Evolutionary conservation across 1,140 invertebrate species (phyloP).

Genomic region (Ips nitidus): DNA sequence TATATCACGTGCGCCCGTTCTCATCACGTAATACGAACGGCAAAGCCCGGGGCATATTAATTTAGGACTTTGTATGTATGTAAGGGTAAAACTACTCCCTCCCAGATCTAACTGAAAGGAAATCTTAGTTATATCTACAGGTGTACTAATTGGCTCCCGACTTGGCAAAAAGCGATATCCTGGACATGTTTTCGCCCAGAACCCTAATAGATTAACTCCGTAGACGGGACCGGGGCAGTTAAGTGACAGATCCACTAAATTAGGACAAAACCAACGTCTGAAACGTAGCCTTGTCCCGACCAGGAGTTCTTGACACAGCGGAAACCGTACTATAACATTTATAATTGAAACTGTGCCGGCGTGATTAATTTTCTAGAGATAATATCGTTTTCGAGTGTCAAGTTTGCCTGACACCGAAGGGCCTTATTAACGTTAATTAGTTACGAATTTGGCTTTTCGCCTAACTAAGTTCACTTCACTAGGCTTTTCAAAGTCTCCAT

Average conservation of each 20-base stretch:
- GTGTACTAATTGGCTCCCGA: too few species aligned
- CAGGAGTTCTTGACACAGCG: slow-evolving; percentile 15
- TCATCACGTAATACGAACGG: slow-evolving; percentile 20
- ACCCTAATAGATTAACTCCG: slow-evolving; percentile 10
- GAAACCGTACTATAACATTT: slow-evolving; percentile 21
- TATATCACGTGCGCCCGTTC: slow-evolving; percentile 22
- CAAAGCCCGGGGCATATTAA: slow-evolving; percentile 17
- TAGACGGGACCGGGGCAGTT: not conserved
- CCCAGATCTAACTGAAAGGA: too few species aligned
- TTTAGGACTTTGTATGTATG: slow-evolving; percentile 11
- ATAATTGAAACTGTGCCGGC: slow-evolving; percentile 18
- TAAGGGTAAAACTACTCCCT: too few species aligned
- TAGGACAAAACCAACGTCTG: slow-evolving; percentile 20
- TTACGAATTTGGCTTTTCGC: too few species aligned
- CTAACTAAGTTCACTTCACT: too few species aligned
- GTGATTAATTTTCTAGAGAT: slow-evolving; percentile 19
- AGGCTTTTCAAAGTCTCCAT: too few species aligned
- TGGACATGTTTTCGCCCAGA: not conserved
- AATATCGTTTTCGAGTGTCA: slow-evolving; percentile 17
- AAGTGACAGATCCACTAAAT: slow-evolving; percentile 23
- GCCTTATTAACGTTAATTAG: slow-evolving; percentile 11
- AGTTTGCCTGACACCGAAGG: not conserved
- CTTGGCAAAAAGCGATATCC: not conserved
- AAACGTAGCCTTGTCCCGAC: slow-evolving; percentile 18
- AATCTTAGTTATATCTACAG: too few species aligned